Evolutionary conservation across 92 coral and sea anemone genomes (phyloP).

Genomic region (Umimayanthus kanabou): DNA sequence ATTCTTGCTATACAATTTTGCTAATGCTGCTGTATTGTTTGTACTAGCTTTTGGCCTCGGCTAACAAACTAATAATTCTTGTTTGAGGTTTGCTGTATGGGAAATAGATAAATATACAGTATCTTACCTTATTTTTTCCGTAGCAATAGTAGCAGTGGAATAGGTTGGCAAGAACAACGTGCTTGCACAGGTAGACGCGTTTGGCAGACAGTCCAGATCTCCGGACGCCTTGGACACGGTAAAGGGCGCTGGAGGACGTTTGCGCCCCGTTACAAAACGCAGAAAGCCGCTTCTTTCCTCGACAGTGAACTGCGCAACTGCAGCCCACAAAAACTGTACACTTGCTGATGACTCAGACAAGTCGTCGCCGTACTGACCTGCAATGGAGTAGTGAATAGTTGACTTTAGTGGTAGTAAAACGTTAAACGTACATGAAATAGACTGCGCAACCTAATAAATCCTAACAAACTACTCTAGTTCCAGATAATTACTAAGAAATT

Average conservation of each 20-base stretch:
- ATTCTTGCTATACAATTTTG: too few relatives aligned
- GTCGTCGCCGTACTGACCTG: slow-evolving; percentile 98
- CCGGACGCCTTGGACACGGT: slow-evolving; percentile 92
- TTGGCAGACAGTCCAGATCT: slow-evolving; percentile 80
- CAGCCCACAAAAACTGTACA: slow-evolving; percentile 81
- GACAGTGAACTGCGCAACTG: slow-evolving; percentile 73
- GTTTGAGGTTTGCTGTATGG: too few relatives aligned
- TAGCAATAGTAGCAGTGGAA: slow-evolving; percentile 78
- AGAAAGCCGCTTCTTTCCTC: slow-evolving; percentile 95
- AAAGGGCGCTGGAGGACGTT: slow-evolving; percentile 94
- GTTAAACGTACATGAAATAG: too few relatives aligned
- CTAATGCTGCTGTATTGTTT: too few relatives aligned
- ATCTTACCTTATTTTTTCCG: slow-evolving; percentile 85
- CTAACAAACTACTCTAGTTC: not conserved
- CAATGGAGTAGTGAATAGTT: not conserved
- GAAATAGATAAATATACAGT: not conserved
- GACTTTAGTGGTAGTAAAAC: not conserved
- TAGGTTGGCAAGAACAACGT: slow-evolving; percentile 87
- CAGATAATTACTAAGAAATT: not conserved
- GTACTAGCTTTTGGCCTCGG: too few relatives aligned
- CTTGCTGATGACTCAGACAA: slow-evolving; percentile 79
- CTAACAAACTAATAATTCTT: too few relatives aligned
- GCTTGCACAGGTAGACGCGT: slow-evolving; percentile 98
- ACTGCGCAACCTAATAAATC: too few relatives aligned
- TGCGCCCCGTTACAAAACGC: slow-evolving; percentile 96